Evolutionary conservation across 1,140 invertebrate genomes (phyloP).

Genomic region (Piezodorus guildinii): DNA sequence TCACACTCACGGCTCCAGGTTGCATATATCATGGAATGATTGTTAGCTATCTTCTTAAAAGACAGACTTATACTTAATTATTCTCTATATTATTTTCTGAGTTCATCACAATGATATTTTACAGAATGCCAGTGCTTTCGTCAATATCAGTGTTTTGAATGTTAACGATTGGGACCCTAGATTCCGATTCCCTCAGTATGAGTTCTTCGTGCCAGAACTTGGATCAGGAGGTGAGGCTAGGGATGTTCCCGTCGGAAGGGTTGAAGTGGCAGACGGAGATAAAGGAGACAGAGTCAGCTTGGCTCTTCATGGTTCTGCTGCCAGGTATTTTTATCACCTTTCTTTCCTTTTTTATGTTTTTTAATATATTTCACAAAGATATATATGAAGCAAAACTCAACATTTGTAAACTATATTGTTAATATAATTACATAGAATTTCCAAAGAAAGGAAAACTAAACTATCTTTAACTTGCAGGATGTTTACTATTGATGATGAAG

Average conservation of each 20-base stretch:
- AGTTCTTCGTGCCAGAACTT: constrained; percentile 54
- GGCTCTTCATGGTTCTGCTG: constrained; percentile 56
- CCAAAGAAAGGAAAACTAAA: too few species aligned
- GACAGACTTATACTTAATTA: too few species aligned
- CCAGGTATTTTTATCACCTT: constrained; percentile 38
- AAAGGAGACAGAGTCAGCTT: constrained; percentile 56
- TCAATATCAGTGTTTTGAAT: constrained; percentile 71
- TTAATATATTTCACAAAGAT: too few species aligned
- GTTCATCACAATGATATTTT: constrained; percentile 27
- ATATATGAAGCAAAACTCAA: too few species aligned
- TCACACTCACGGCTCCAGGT: too few species aligned
- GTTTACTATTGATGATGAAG: constrained; percentile 42
- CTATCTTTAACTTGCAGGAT: too few species aligned
- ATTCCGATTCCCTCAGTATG: constrained; percentile 75
- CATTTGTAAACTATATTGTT: too few species aligned
- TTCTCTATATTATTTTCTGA: too few species aligned
- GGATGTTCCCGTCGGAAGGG: constrained; percentile 35
- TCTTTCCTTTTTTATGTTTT: not conserved
- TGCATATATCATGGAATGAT: too few species aligned
- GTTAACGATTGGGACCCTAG: constrained; percentile 88
- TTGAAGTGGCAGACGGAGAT: constrained; percentile 71
- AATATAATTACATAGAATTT: too few species aligned
- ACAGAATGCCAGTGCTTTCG: constrained; percentile 61
- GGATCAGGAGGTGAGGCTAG: constrained; percentile 48
- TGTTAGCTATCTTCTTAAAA: too few species aligned